A percentile compares a stretch with the other conserved stretches of the same genome.
These are phyloP conservation scores for Hycleus phaleratus DNA, from an alignment of 1,140 invertebrate species.

Conservation along the genomic window DNA sequence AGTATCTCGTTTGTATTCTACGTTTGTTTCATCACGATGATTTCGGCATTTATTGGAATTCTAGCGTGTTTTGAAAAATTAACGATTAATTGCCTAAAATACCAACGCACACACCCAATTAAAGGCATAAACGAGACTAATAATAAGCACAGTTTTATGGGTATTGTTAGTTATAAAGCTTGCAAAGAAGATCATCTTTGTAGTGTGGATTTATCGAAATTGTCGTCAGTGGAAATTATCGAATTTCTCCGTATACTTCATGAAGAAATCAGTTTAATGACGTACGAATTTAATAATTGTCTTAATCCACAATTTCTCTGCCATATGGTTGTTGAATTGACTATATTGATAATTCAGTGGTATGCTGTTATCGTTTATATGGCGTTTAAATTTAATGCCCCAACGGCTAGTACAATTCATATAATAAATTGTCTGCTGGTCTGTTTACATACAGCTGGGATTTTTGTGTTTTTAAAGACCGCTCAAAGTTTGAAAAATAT, in stretches of 20 bases:
- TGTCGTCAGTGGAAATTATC: slow-evolving; percentile 21
- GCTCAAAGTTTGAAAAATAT: slow-evolving; percentile 28
- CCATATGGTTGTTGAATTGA: slow-evolving; percentile 29
- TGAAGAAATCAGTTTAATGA: slow-evolving; percentile 30
- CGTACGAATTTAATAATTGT: slow-evolving; percentile 29
- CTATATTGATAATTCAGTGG: slow-evolving; percentile 33
- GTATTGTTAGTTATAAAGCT: slow-evolving; percentile 27
- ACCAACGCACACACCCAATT: slow-evolving; percentile 27
- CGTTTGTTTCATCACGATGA: slow-evolving; percentile 21
- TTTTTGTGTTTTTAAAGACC: slow-evolving; percentile 31
- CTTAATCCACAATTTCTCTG: slow-evolving; percentile 33
- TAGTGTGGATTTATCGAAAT: slow-evolving; percentile 4
- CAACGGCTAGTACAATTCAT: slow-evolving; percentile 26
- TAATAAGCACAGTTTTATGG: slow-evolving; percentile 25
- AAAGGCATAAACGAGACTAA: slow-evolving; percentile 28
- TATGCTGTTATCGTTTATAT: slow-evolving; percentile 34
- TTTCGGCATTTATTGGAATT: slow-evolving; percentile 23
- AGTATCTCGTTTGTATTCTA: slow-evolving; percentile 27
- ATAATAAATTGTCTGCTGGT: slow-evolving; percentile 31
- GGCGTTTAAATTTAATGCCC: slow-evolving; percentile 22
- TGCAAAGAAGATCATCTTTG: slow-evolving; percentile 26
- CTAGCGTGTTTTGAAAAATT: slow-evolving; percentile 33
- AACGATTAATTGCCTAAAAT: slow-evolving; percentile 23
- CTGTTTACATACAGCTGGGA: slow-evolving; percentile 25
- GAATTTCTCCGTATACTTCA: slow-evolving; percentile 32